Evolutionary conservation across 2,113 vertebrate species (phyloP).

Genomic region (Propithecus coquereli): DNA sequence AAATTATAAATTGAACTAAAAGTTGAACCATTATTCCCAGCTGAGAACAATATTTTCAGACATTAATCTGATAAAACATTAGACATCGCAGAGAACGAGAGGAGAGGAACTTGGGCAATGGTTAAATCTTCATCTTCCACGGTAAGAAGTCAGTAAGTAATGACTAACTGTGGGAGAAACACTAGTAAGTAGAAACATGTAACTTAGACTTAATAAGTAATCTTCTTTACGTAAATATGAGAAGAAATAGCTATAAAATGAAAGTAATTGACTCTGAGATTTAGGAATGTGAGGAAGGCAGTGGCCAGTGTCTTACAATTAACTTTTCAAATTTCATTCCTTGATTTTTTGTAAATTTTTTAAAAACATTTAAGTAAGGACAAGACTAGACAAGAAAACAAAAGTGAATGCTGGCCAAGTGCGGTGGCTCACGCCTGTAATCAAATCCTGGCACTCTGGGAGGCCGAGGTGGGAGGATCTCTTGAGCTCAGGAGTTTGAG

Average conservation of each 20-base stretch:
- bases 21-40: neutral
- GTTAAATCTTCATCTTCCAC: neutral
- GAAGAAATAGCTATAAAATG: neutral
- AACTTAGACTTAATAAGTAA: neutral
- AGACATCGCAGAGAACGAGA: neutral
- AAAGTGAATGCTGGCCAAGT: neutral
- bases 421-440: too few relatives aligned
- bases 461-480: too few relatives aligned
- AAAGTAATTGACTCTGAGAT: neutral
- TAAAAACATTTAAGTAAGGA: neutral
- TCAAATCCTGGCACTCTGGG: too few relatives aligned
- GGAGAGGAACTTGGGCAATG: neutral
- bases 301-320: neutral
- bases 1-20: neutral
- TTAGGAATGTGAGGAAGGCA: neutral
- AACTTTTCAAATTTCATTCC: neutral
- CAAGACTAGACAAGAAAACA: neutral
- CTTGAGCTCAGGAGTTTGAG: too few relatives aligned
- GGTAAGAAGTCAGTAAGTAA: neutral
- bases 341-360: neutral
- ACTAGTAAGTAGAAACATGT: fast-evolving
- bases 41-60: neutral
- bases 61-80: neutral
- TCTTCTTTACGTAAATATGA: neutral
- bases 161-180: neutral